A percentile compares a stretch with the other conserved stretches of the same genome.
phyloP scores from a whole-genome alignment of 2,888 invertebrate species.

The Lasius platythorax region DNA sequence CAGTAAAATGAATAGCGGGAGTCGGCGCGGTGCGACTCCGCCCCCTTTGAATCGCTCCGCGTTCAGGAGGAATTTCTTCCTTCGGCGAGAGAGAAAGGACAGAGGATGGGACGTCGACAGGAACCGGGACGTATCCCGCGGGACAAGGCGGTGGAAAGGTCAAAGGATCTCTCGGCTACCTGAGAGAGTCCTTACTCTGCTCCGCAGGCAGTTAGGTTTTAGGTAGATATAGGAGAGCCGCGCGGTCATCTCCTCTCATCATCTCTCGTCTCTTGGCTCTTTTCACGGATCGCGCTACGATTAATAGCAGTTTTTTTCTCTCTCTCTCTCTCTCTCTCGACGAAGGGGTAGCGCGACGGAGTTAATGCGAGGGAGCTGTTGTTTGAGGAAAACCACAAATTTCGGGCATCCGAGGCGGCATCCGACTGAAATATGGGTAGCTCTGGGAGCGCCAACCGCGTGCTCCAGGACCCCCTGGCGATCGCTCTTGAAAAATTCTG shows the following conservation, averaged over 20 bases:
- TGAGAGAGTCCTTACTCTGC: slow-evolving; percentile 75
- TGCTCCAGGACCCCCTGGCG: slow-evolving; percentile 34
- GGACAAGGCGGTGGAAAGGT: slow-evolving; percentile 82
- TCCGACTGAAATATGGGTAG: slow-evolving; percentile 28
- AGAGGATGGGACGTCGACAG: slow-evolving; percentile 74
- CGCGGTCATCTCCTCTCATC: slow-evolving; percentile 59
- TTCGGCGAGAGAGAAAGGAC: slow-evolving; percentile 71
- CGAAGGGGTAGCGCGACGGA: slow-evolving; percentile 61
- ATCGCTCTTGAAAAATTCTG: slow-evolving; percentile 21
- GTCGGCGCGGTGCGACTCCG: slow-evolving; percentile 62
- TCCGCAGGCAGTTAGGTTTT: slow-evolving; percentile 57
- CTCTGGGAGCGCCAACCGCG: not conserved
- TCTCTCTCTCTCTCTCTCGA: not conserved
- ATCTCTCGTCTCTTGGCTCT: slow-evolving; percentile 64
- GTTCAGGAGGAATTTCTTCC: slow-evolving; percentile 70
- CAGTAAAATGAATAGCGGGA: slow-evolving; percentile 82
- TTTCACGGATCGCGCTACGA: slow-evolving; percentile 77
- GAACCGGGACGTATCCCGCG: slow-evolving; percentile 78
- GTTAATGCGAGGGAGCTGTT: slow-evolving; percentile 72
- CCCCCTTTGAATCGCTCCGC: slow-evolving; percentile 65
- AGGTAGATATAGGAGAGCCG: slow-evolving; percentile 55
- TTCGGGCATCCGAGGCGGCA: slow-evolving; percentile 43
- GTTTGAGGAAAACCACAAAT: slow-evolving; percentile 74
- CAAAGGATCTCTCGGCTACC: slow-evolving; percentile 83
- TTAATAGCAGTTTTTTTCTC: slow-evolving; percentile 77